Evolutionary conservation across 2,113 vertebrate genomes (phyloP), one percentile per base, ranked within the genome.

Genomic region (Lota lota): DNA sequence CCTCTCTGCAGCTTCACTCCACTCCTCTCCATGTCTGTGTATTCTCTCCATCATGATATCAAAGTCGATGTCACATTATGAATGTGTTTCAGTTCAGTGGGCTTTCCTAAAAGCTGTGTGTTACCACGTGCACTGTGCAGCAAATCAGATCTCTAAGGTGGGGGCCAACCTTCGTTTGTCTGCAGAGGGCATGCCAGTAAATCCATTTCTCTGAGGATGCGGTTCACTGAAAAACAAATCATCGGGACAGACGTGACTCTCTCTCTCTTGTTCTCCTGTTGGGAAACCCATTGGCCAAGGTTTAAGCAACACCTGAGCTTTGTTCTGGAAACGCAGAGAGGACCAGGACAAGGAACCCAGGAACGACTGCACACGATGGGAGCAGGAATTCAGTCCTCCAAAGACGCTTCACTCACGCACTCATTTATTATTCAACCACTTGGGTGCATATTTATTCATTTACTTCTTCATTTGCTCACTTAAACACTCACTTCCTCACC

Each of bases 221-320:
- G 83, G 85, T 87, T 89, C 83, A 79, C 86, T 85, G 89, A 90
- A 87, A 88, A 88, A 85, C 87, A 91, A 91, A 89, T 91, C 80
- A 79, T 61, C 4, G 71, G 77, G 76, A 70, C 79, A 86, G 85
- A 82, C 68, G 68, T 72, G 77, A 80, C 70, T 78, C 77, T 84
- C 68, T 69, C 73, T 79, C 66, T 47, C 40, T 47, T 2, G 1
- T 70, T n/a, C 56, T 47, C 65, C 24, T 77, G 73, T 80, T 74
- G 80, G 87, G 84, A 83, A 83, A 67, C 82, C 75, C 65, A 73
- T 77, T 76, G 85, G 82, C 66, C 7, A 72, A 73, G 72, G 72
- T 82, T 76, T 10, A 47, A 47, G 40, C 40, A 47, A 12, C 40
- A 47, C 40, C 40, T 47, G 7, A 47, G 40, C 40, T 47, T 47